Base-by-base conservation (phyloP, 1,140 invertebrate species). In the Pseudachorutes palmiensis region DNA sequence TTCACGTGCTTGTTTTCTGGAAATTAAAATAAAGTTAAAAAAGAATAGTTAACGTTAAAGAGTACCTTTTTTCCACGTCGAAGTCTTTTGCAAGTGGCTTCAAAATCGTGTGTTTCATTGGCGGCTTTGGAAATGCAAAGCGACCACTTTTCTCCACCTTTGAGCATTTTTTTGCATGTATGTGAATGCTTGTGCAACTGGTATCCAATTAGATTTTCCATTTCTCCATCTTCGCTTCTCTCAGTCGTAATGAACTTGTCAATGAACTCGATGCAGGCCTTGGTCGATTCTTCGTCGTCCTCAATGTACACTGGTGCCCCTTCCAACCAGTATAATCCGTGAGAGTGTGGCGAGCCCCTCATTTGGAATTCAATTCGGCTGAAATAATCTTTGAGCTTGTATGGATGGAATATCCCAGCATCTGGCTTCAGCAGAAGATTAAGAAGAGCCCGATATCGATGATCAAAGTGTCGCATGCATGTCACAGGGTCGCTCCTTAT, bases 351-450 rank as follows among this genome's bases (percentile, higher is more conserved):
- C 75, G 75, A 79, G 28, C 77, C 81, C 67, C 75, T 72, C 75
- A n/a, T 77, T 75, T 79, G 78, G 75, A 79, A 82, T 76, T 79
- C 80, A 71, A 79, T 78, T 73, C 76, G 51, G 72, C 68, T 75
- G 48, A 75, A 78, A 57, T 74, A 78, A 24, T 64, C 62, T 26
- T 16, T 14, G 24, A 64, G n/a, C 29, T 49, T 55, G 31, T 49
- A 55, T 2, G 16, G 16, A 2, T 9, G 9, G 59, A 61, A 61
- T 2, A 33, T 29, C 3, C 5, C 29, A 28, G 14, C 28, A 2
- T 5, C 28, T 33, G 14, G 14, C 5, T 5, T 58, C 3, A 61
- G 29, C 5, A 61, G 14, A 29, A 61, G 12, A 5, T 61, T 61
- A 2, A 61, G 59, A 16, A 26, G 28, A 29, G 16, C 16, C 12